Conservation (phyloP, 2,888 invertebrate genomes). For the Gibbula magus region DNA sequence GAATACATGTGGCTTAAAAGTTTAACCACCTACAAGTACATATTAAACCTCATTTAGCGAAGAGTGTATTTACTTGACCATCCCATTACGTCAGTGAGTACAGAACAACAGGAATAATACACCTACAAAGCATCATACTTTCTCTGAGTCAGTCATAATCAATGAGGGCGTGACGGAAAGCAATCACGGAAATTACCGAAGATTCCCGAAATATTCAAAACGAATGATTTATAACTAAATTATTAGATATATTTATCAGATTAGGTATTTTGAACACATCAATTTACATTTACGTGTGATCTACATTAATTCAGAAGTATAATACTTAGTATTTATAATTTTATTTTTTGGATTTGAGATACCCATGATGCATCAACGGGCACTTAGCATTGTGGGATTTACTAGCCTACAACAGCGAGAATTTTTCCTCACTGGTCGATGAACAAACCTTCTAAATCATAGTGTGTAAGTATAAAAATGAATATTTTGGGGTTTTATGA, state of each 20-base stretch:
- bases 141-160: neutral
- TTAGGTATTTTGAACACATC: too few species aligned
- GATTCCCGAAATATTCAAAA: neutral
- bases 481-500: neutral
- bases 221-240: neutral
- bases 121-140: too few species aligned
- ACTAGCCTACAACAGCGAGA: conserved; percentile 9
- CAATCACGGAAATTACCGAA: neutral
- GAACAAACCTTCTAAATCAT: neutral
- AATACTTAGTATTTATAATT: too few species aligned
- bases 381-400: conserved; percentile 43
- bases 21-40: too few species aligned
- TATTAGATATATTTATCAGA: too few species aligned
- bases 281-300: too few species aligned
- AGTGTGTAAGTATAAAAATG: conserved; percentile 14
- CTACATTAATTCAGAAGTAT: too few species aligned
- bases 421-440: neutral
- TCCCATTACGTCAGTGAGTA: too few species aligned
- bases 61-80: too few species aligned
- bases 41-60: too few species aligned
- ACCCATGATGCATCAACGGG: conserved; percentile 39
- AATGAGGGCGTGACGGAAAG: conserved; percentile 3
- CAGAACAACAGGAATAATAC: too few species aligned
- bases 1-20: too few species aligned
- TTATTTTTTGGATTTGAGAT: neutral